A percentile compares a stretch with the other conserved stretches of the same genome.
These are phyloP conservation scores for Acromyrmex charruanus DNA, from an alignment of 1,140 invertebrate genomes.

Conservation along the genomic window DNA sequence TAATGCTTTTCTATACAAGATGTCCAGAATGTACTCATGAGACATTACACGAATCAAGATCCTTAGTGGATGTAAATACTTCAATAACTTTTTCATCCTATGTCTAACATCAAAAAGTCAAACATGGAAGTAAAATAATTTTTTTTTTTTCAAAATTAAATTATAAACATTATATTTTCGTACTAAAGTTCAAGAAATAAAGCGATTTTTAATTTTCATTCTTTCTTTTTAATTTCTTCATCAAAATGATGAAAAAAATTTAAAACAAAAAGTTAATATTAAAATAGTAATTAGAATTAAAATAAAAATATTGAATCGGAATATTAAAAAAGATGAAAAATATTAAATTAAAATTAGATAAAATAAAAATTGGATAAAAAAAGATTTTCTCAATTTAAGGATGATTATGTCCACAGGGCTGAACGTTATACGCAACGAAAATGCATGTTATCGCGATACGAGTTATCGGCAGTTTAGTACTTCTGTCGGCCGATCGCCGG, in stretches of 20 bases:
- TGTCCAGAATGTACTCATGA: conserved; percentile 1
- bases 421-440: neutral
- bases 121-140: neutral
- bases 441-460: conserved; percentile 30
- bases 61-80: conserved; percentile 9
- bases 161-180: neutral
- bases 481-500: conserved; percentile 56
- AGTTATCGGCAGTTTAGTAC: conserved; percentile 52
- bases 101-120: neutral
- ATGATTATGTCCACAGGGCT: neutral
- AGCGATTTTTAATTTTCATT: neutral
- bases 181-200: neutral
- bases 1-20: conserved; percentile 39
- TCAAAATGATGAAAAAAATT: neutral
- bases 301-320: neutral
- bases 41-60: conserved; percentile 11
- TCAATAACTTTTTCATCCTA: neutral
- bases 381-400: neutral
- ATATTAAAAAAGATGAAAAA: neutral
- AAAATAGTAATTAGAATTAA: neutral
- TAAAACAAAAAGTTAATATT: neutral
- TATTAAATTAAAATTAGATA: neutral
- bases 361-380: neutral
- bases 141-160: neutral
- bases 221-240: neutral